Evolutionary conservation across 2,113 vertebrate genomes (phyloP).

Genomic region (Bos taurus): DNA sequence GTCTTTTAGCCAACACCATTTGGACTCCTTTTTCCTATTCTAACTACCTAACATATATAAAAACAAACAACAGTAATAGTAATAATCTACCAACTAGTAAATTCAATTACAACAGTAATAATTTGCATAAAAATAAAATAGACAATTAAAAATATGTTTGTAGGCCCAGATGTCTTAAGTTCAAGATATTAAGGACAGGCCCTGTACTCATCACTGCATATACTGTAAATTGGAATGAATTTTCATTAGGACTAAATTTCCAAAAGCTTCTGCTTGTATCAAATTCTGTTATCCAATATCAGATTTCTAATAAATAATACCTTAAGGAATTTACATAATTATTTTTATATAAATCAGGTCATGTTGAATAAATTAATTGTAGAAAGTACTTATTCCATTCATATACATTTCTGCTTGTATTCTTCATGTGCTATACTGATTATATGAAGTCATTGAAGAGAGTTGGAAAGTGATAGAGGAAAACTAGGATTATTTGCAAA

Average conservation of each 20-base stretch:
- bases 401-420: background rate
- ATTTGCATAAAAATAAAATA: background rate
- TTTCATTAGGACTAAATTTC: background rate
- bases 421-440: background rate
- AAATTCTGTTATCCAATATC: background rate
- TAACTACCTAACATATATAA: background rate
- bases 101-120: background rate
- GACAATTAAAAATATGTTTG: background rate
- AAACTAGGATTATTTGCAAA: background rate
- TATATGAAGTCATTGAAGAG: background rate
- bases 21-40: background rate
- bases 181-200: background rate
- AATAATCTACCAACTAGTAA: background rate
- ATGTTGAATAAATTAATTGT: background rate
- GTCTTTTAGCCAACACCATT: background rate
- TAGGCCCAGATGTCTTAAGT: background rate
- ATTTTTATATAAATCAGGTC: background rate
- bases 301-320: background rate
- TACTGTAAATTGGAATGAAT: background rate
- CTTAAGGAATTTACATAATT: background rate
- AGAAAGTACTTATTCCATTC: background rate
- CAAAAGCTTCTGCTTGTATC: background rate
- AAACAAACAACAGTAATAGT: background rate
- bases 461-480: background rate
- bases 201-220: background rate